Evolutionary conservation across 2,797 vertebrate genomes (phyloP), one percentile per base, ranked within the genome.

Genomic region (Leptoclinus maculatus): DNA sequence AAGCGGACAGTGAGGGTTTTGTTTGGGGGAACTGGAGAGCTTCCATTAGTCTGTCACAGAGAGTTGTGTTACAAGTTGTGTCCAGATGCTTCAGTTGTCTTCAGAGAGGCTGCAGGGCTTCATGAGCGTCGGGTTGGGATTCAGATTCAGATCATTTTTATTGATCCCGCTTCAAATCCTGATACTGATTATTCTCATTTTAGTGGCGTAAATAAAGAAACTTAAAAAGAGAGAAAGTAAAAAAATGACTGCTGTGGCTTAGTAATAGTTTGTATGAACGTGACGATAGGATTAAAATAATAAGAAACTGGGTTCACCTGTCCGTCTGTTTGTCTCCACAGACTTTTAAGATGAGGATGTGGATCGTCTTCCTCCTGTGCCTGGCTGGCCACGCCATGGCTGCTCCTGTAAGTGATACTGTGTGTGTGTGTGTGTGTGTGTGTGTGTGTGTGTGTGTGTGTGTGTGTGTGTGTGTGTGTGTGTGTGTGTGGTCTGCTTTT

Each of bases 341-440:
- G 91, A 93, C 89, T 90, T 92, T 92, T 92, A 98, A 93, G 93
- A 99, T 99, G 98, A 98, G 93, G 94, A 91, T 97, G 92, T 99
- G 97, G 98, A 93, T 99, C n/a, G 92, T 98, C 91, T 97, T 99
- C 91, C 87, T 98, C 81, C 89, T 99, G 78, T 99, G 97, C 95
- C 96, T 99, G 93, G 97, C 96, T 66, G 97, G 97, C 90, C 96
- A 95, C 88, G 96, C 96, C 90, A 85, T 97, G 94, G 95, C 98
- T 85, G 96, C 95, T 43, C 97, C 97, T 62, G 98, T 99, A 88
- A 98, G 98, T 96, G 12, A 82, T 0, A 1, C 25, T 36, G 45
- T 45, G 47, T 78, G 58, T 78, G 62, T 78, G 27, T 67, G n/a
- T 71, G 66, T 41, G 63, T 41, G 56, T 77, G 45, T 71, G 62